Conservation (phyloP, 2,888 invertebrate species). For the Tachystola acroxantha region DNA sequence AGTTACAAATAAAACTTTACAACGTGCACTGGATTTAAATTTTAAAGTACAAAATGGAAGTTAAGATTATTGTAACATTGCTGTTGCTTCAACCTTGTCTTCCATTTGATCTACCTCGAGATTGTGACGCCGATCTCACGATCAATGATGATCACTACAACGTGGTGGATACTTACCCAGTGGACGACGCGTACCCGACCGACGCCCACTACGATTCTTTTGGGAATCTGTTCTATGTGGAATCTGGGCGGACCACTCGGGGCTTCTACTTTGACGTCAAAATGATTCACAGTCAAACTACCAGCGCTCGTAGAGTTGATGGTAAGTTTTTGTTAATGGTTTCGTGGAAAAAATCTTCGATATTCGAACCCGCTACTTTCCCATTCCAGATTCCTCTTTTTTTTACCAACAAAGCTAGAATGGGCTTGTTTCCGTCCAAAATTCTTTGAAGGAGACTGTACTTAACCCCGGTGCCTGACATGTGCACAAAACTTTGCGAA, state of each 20-base stretch:
- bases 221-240: conserved; percentile 58
- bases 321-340: conserved; percentile 37
- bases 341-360: no score
- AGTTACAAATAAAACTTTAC: neutral
- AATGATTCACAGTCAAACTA: conserved; percentile 37
- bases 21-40: neutral
- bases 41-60: conserved; percentile 11
- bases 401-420: no score
- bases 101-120: conserved; percentile 48
- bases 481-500: no score
- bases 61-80: conserved; percentile 27
- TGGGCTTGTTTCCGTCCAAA: no score
- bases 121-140: conserved; percentile 41
- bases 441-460: no score
- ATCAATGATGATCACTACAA: conserved; percentile 50
- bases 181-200: conserved; percentile 43
- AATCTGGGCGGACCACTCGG: conserved; percentile 33
- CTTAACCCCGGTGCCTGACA: no score
- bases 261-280: conserved; percentile 49
- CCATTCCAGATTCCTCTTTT: no score
- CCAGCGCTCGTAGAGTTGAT: conserved; percentile 33
- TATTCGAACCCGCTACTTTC: no score
- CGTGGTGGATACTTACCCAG: conserved; percentile 33
- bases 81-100: conserved; percentile 24
- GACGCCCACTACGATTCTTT: conserved; percentile 54